A percentile compares a stretch with the other conserved stretches of the same genome.
Conservation (phyloP, 1,140 invertebrate species). For the Venturia canescens region DNA sequence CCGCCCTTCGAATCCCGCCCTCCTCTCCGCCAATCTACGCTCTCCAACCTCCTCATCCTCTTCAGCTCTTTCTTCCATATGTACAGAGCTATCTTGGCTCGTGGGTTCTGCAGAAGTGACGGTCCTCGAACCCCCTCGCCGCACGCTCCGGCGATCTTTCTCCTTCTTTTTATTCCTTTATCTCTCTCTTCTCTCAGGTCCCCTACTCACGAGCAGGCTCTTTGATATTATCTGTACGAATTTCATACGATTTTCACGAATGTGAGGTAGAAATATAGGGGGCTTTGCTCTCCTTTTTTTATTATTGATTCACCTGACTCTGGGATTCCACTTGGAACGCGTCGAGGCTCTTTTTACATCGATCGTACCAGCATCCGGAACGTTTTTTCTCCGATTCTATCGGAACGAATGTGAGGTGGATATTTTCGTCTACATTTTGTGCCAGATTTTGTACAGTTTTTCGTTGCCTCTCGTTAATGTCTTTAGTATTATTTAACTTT, state of each 20-base stretch:
- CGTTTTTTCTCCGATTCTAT: not conserved
- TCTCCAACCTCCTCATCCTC: conserved; percentile 18
- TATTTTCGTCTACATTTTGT: too few species aligned
- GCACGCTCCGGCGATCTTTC: not conserved
- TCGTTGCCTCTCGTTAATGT: too few species aligned
- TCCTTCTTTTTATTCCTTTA: not conserved
- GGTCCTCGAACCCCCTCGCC: conserved; percentile 2
- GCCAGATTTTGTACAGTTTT: too few species aligned
- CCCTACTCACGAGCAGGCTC: conserved; percentile 27
- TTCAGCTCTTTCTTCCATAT: not conserved
- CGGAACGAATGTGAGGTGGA: not conserved
- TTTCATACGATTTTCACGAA: conserved; percentile 7
- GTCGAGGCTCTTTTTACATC: not conserved
- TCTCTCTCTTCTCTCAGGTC: not conserved
- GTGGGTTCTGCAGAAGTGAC: conserved; percentile 7
- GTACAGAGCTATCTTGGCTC: not conserved
- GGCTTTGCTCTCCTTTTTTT: not conserved
- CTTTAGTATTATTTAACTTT: too few species aligned
- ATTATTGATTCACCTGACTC: not conserved
- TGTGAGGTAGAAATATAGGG: not conserved
- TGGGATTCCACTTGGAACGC: not conserved
- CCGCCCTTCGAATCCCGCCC: conserved; percentile 15
- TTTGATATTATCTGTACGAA: conserved; percentile 30
- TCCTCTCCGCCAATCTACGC: conserved; percentile 33
- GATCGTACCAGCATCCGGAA: not conserved